A percentile compares a stretch with the other conserved stretches of the same genome.
phyloP scores from a whole-genome alignment of 23 tunicate genomes.

The Halocynthia roretzi region DNA sequence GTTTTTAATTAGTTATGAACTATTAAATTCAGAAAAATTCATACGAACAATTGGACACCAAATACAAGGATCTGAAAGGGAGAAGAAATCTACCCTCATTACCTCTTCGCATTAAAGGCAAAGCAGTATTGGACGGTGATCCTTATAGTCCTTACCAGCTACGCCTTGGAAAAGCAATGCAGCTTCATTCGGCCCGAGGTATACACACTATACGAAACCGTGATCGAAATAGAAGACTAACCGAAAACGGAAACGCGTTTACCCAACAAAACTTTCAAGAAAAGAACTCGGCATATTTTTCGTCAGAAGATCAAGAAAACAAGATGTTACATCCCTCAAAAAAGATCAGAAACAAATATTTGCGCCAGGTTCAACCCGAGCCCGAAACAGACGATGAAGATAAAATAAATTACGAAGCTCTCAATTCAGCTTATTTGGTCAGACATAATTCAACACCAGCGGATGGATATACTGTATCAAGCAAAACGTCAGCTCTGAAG shows the following conservation, averaged over 20 bases:
- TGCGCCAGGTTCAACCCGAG: not conserved
- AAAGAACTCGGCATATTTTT: no score
- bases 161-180: no score
- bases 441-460: no score
- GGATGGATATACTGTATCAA: no score
- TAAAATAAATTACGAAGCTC: conserved; percentile 9
- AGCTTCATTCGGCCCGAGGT: no score
- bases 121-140: conserved; percentile 21
- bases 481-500: no score
- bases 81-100: conserved; percentile 36
- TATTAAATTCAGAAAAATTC: not conserved
- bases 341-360: not conserved
- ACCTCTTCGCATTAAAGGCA: conserved; percentile 60
- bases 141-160: conserved; percentile 9
- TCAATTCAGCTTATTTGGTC: conserved; percentile 5
- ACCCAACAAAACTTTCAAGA: no score
- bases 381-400: conserved; percentile 27
- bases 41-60: not conserved
- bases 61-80: conserved; percentile 39
- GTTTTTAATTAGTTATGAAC: not conserved
- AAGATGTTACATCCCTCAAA: not conserved
- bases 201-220: no score
- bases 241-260: no score
- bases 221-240: no score
- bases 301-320: conserved; percentile 7